These are phyloP conservation scores for Papilio xuthus DNA, from an alignment of 1,140 invertebrate genomes.

Conservation along the genomic window DNA sequence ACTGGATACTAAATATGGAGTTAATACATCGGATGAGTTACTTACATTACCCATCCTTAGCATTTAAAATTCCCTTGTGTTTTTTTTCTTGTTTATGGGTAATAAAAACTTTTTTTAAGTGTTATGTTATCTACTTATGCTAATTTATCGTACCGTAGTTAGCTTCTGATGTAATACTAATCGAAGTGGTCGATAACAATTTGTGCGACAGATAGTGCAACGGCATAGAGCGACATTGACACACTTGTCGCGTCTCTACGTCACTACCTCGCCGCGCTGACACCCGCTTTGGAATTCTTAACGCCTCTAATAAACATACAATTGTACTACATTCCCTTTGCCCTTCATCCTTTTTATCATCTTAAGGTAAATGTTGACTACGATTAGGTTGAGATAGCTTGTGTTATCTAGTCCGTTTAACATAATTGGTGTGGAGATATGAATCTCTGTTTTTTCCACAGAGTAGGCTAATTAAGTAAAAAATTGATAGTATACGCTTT, in stretches of 20 bases:
- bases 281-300: slow-evolving; percentile 47
- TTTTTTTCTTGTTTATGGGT: background rate
- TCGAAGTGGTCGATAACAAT: slow-evolving; percentile 75
- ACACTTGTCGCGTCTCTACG: slow-evolving; percentile 71
- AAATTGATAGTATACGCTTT: too few species aligned
- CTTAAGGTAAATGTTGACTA: background rate
- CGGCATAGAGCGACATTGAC: slow-evolving; percentile 70
- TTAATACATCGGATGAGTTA: too few species aligned
- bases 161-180: slow-evolving; percentile 46
- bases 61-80: background rate
- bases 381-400: background rate
- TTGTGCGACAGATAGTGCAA: slow-evolving; percentile 69
- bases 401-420: slow-evolving; percentile 5
- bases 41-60: background rate
- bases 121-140: slow-evolving; percentile 56
- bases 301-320: slow-evolving; percentile 25
- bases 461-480: too few species aligned
- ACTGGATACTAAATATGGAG: too few species aligned
- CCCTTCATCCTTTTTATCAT: slow-evolving; percentile 28
- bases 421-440: background rate
- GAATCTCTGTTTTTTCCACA: background rate
- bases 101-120: slow-evolving; percentile 37
- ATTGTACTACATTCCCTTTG: slow-evolving; percentile 23
- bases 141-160: background rate
- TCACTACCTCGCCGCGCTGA: slow-evolving; percentile 53